These are phyloP conservation scores for Muscicapa comitata DNA, from an alignment of 2,797 vertebrate species.

Conservation along the genomic window DNA sequence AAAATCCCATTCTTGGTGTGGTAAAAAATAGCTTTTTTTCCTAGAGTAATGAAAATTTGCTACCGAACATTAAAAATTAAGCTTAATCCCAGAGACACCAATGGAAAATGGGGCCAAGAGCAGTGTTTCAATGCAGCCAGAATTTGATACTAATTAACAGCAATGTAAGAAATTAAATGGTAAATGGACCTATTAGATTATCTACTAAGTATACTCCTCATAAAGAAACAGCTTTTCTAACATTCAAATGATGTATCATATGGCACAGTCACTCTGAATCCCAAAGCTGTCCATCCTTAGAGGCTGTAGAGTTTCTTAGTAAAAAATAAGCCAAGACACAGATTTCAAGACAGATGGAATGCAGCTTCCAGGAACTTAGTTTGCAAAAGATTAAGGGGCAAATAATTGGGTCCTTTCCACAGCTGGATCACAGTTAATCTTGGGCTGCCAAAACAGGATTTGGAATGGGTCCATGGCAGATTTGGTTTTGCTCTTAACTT, in stretches of 20 bases:
- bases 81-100: neutral
- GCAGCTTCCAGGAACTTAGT: slow-evolving; percentile 9
- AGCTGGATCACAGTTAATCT: slow-evolving; percentile 44
- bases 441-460: slow-evolving; percentile 27
- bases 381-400: slow-evolving; percentile 30
- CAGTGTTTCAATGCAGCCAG: neutral
- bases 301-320: neutral
- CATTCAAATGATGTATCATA: slow-evolving; percentile 40
- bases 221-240: slow-evolving; percentile 33
- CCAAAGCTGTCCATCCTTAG: slow-evolving; percentile 34
- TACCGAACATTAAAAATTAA: neutral
- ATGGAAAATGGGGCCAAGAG: neutral
- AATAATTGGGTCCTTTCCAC: slow-evolving; percentile 41
- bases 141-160: slow-evolving; percentile 25
- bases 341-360: slow-evolving; percentile 51
- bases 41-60: neutral
- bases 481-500: neutral
- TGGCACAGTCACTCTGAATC: slow-evolving; percentile 21
- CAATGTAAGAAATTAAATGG: slow-evolving; percentile 16
- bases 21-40: neutral
- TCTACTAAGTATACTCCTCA: neutral
- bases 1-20: fast-evolving
- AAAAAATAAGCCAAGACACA: slow-evolving; percentile 42
- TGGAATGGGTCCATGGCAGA: neutral
- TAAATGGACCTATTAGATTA: slow-evolving; percentile 26